Percentiles rank a stretch among this genome's conserved stretches.
phyloP scores from a whole-genome alignment of 1,140 invertebrate genomes.

The Drosophila novamexicana region DNA sequence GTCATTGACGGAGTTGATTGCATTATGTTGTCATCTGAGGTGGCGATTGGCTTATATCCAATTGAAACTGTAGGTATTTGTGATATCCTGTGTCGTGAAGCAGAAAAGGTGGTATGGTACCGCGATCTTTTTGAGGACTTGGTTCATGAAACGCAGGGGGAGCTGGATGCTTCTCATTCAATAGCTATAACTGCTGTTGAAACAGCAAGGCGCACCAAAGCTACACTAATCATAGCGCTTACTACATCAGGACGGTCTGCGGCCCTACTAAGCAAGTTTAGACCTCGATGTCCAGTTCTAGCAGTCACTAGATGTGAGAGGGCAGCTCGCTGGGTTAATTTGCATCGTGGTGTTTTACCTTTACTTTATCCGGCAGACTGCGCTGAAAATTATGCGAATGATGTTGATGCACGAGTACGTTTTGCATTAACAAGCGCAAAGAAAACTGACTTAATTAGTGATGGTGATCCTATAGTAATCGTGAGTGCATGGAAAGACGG shows the following conservation, averaged over 20 bases:
- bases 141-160: too few relatives aligned
- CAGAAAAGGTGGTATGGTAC: constrained; percentile 98
- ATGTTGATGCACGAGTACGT: too few relatives aligned
- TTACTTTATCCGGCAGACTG: constrained; percentile 91
- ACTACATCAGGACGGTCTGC: too few relatives aligned
- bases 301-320: constrained; percentile 95
- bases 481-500: too few relatives aligned
- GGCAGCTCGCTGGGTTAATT: constrained; percentile 94
- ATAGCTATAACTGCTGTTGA: constrained; percentile 98
- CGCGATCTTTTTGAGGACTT: constrained; percentile 95
- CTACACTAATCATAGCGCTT: constrained; percentile 97
- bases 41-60: too few relatives aligned
- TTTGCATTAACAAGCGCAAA: too few relatives aligned
- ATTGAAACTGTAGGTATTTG: too few relatives aligned
- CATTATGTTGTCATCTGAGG: constrained; percentile 99
- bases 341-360: too few relatives aligned
- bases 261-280: constrained; percentile 95
- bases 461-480: too few relatives aligned
- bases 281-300: constrained; percentile 97
- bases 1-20: too few relatives aligned
- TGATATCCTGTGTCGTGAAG: constrained; percentile 98
- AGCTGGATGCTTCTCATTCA: constrained; percentile 95
- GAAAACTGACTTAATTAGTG: too few relatives aligned
- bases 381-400: too few relatives aligned
- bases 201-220: constrained; percentile 95